A percentile compares a stretch with the other conserved stretches of the same genome.
These are phyloP conservation scores for Theodoxus fluviatilis DNA, from an alignment of 2,888 invertebrate genomes.

Conservation along the genomic window DNA sequence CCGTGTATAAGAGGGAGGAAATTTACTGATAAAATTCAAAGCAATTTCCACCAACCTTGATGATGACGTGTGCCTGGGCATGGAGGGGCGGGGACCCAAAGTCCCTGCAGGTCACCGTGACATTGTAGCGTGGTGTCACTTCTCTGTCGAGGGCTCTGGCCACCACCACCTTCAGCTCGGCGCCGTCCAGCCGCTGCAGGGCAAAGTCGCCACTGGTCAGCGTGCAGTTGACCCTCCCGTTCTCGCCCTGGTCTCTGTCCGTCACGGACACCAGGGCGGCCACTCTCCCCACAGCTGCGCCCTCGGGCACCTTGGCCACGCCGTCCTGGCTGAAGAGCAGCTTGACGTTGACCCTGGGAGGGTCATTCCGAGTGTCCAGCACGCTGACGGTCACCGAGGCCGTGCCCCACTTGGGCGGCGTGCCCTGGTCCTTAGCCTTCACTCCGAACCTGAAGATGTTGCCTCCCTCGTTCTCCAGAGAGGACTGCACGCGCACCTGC, in stretches of 20 bases:
- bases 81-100: constrained; percentile 47
- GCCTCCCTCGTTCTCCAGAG: no score
- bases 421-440: constrained; percentile 32
- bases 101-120: constrained; percentile 51
- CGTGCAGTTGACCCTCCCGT: constrained; percentile 49
- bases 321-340: constrained; percentile 30
- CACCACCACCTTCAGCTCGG: constrained; percentile 49
- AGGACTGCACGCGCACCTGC: no score
- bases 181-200: constrained; percentile 44
- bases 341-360: constrained; percentile 32
- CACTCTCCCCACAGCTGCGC: constrained; percentile 49
- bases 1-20: no score
- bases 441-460: constrained; percentile 31
- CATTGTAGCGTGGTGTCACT: constrained; percentile 37
- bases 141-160: constrained; percentile 52
- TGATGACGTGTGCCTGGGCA: constrained; percentile 41
- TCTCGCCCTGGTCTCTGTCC: constrained; percentile 57
- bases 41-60: no score
- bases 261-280: constrained; percentile 57
- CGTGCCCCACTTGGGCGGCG: constrained; percentile 29
- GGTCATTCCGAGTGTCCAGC: constrained; percentile 32
- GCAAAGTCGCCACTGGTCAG: constrained; percentile 40
- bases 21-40: no score
- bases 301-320: constrained; percentile 40
- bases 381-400: constrained; percentile 29